Evolutionary conservation across 2,797 vertebrate species (phyloP), one percentile per base, ranked within the genome.

Genomic region (Momotus momota): DNA sequence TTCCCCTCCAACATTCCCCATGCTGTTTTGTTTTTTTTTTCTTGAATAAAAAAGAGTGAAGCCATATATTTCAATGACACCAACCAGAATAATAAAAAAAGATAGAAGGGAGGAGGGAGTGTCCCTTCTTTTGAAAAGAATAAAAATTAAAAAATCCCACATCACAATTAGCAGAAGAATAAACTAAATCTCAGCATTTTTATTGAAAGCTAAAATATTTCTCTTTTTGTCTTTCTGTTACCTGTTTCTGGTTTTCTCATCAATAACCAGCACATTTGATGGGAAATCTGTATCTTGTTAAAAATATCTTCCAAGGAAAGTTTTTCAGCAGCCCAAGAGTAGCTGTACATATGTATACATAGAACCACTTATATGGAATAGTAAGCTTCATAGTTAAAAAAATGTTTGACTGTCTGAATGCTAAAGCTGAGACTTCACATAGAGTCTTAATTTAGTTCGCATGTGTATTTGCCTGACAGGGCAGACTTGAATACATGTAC

Each of bases 281-380:
- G 51, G 40, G 22, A 93, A 95, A 90, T 88, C 58, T 95, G 54
- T 88, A 55, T 79, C 77, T 86, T 79, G 46, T 81, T 95, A 93
- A 79, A 94, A 97, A 88, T 90, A 88, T 55, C 65, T 84, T 66
- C 33, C 74, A 72, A 84, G 41, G 60, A 89, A 66, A 88, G 20
- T 15, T 26, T 8, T 6, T 70, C 71, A 65, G 13, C 46, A 75
- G 12, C 35, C 46, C 40, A 45, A 52, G 48, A 66, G 35, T 61
- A 85, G 25, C 67, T 17, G 18, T 35, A 26, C 10, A 43, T 14
- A 26, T 25, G 51, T 45, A 16, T 15, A 67, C 13, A 79, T 27
- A 78, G n/a, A 60, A 5, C 6, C 25, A 58, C 58, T 84, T 72
- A 26, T 4, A 52, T 33, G 23, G 71, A 75, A 86, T 27, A 6